Conservation (phyloP, 2,113 vertebrate species). For the Oophaga pumilio region DNA sequence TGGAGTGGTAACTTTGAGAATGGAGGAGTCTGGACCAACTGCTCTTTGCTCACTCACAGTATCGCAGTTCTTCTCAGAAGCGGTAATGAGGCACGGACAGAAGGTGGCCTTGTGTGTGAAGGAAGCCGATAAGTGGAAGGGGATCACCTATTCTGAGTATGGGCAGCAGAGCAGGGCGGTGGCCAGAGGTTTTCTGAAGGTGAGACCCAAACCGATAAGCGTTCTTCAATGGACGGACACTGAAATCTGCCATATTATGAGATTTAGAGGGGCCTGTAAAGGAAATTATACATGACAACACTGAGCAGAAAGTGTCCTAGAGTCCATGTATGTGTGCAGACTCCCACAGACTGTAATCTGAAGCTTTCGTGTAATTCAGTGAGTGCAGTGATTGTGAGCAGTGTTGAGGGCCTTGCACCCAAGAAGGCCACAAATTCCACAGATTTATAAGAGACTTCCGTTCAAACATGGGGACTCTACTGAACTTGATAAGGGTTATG, state of each 20-base stretch:
- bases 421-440: too few species aligned
- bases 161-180: constrained; percentile 70
- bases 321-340: too few species aligned
- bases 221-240: too few species aligned
- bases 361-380: not conserved
- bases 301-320: not conserved
- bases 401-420: too few species aligned
- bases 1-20: constrained; percentile 69
- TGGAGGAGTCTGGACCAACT: constrained; percentile 64
- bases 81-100: constrained; percentile 64
- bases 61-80: constrained; percentile 72
- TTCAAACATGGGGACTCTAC: too few species aligned
- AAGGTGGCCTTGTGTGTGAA: constrained; percentile 68
- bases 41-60: constrained; percentile 71
- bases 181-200: constrained; percentile 79
- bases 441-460: too few species aligned
- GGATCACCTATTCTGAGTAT: constrained; percentile 71
- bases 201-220: constrained; percentile 55
- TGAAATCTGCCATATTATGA: not conserved
- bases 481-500: too few species aligned
- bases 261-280: not conserved
- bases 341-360: not conserved
- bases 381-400: not conserved
- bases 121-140: constrained; percentile 63
- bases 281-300: not conserved